Base-by-base conservation (phyloP, 1,140 invertebrate species). In the Cyclina sinensis region DNA sequence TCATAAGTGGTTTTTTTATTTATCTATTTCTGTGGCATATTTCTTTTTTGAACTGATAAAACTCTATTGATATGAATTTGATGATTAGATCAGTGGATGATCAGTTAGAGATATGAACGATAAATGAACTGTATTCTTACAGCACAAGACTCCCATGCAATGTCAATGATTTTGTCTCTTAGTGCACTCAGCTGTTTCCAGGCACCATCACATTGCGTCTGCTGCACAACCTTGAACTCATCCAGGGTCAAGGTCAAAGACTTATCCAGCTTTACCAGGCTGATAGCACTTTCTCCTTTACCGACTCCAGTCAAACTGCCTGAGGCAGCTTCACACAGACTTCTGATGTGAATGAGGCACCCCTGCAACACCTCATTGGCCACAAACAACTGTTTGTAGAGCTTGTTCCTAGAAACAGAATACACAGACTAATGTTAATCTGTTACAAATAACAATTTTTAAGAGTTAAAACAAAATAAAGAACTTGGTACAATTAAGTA, bases 301-400 rank as follows among this genome's bases (percentile, higher is more conserved):
- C 94, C 94, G 9, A 94, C 73, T 4, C 94, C 94, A 14, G 87
- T 92, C 27, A 90, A 79, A 86, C 94, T 94, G 2, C 92, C 90
- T 54, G 91, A 94, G 5, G 95, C 94, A 35, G 92, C 90, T 89
- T 95, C 94, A 91, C 94, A 95, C 30, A 95, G 80, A 54, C 88
- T 90, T 48, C 91, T 90, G 0, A 95, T 93, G 86, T 95, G 95
- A 21, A 95, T 89, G 37, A 95, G 73, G 84, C 94, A 94, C 9
- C 95, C 94, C 80, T 95, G 95, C 12, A 95, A 92, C 0, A 95
- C 92, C 78, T 95, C 94, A 92, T 95, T 95, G 27, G 94, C 95
- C 32, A 92, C 86, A 87, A 95, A 95, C 32, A 95, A 88, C 46
- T 88, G 92, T 80, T 93, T 94, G 65, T 91, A 92, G 35, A 95